Evolutionary conservation across 2,113 vertebrate genomes (phyloP).

Genomic region (Indri indri): DNA sequence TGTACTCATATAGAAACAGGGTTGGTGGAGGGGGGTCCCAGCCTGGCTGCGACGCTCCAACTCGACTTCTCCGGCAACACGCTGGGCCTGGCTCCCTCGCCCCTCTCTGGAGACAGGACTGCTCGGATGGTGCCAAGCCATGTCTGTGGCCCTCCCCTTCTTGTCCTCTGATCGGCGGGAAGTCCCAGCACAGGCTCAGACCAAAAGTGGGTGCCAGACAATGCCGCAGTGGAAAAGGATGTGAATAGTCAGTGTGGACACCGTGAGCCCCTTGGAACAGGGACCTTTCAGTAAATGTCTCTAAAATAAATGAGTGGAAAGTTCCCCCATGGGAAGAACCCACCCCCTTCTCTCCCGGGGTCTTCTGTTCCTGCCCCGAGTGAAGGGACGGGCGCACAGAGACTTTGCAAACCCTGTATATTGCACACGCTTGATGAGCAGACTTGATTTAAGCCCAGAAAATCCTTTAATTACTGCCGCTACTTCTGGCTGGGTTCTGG

Average conservation of each 20-base stretch:
- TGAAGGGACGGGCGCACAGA: not conserved
- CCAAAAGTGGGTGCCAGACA: too few relatives aligned
- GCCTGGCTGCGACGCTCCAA: not conserved
- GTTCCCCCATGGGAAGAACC: not conserved
- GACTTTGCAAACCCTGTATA: not conserved
- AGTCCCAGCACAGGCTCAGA: fast-evolving
- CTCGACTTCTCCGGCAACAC: too few relatives aligned
- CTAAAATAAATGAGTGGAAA: not conserved
- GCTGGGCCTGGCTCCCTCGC: fast-evolving
- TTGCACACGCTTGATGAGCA: not conserved
- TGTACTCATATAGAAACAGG: not conserved
- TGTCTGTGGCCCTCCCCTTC: too few relatives aligned
- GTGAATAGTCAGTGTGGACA: not conserved
- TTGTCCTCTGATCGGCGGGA: not conserved
- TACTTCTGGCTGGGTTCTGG: slow-evolving; percentile 61
- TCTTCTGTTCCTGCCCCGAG: not conserved
- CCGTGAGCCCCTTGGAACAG: not conserved
- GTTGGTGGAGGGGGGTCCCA: not conserved
- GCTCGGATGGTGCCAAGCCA: not conserved
- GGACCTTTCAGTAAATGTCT: not conserved
- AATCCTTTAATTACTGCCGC: slow-evolving; percentile 61
- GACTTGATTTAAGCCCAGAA: slow-evolving; percentile 47
- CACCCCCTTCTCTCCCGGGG: not conserved
- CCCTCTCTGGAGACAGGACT: not conserved
- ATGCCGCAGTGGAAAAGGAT: too few relatives aligned